These are phyloP conservation scores for Piprites chloris DNA, from an alignment of 2,113 vertebrate genomes.

Conservation along the genomic window DNA sequence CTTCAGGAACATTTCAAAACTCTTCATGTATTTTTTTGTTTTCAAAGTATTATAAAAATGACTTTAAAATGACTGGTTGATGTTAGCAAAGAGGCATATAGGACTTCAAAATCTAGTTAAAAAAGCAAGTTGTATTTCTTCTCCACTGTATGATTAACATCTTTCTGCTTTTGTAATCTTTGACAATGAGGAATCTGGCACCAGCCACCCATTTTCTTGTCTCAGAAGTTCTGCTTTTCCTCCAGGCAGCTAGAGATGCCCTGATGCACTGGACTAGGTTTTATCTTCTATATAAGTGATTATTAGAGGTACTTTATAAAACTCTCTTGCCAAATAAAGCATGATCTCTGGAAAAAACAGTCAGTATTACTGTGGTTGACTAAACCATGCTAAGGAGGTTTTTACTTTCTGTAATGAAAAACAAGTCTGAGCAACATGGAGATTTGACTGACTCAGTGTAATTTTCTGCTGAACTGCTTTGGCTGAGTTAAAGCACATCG, in stretches of 20 bases:
- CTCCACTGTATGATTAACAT: background rate
- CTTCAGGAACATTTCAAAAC: background rate
- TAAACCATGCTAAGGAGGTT: background rate
- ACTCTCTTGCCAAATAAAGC: background rate
- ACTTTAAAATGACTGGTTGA: background rate
- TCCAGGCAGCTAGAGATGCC: background rate
- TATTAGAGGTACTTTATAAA: background rate
- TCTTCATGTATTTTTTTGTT: background rate
- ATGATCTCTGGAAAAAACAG: background rate
- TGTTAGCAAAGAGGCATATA: background rate
- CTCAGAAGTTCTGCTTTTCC: background rate
- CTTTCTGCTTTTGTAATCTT: background rate
- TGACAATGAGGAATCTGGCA: background rate
- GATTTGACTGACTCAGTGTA: background rate
- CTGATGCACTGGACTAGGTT: background rate
- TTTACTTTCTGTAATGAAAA: background rate
- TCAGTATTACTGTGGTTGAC: background rate
- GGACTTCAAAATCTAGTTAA: background rate
- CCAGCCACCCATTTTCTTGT: background rate
- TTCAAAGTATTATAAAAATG: background rate
- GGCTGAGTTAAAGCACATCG: background rate
- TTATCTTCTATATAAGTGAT: background rate
- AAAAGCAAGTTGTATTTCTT: background rate
- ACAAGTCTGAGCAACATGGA: background rate
- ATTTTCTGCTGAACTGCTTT: background rate